Conservation (phyloP, 2,797 vertebrate species). For the Etheostoma nigrum region DNA sequence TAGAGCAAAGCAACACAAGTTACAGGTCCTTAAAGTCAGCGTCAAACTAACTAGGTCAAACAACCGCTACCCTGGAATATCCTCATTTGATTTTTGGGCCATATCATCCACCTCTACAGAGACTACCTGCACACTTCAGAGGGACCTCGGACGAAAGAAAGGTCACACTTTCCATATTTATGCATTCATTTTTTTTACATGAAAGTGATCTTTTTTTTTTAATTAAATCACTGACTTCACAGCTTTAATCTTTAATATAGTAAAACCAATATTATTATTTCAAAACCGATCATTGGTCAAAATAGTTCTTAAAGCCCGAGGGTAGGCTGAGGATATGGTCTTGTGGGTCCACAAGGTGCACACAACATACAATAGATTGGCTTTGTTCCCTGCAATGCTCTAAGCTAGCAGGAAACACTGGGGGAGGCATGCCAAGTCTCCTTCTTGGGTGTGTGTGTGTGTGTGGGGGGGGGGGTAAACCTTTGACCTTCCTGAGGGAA, state of each 20-base stretch:
- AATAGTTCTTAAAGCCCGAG: conserved; percentile 15
- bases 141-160: not conserved
- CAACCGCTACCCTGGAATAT: no score
- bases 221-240: not conserved
- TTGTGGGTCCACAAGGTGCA: conserved; percentile 38
- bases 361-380: conserved; percentile 52
- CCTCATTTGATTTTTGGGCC: no score
- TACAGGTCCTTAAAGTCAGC: not conserved
- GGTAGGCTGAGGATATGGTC: conserved; percentile 24
- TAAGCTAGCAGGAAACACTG: conserved; percentile 61
- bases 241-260: not conserved
- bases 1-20: not conserved
- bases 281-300: not conserved
- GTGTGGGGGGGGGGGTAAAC: conserved; percentile 65
- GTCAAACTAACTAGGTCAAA: not conserved
- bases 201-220: not conserved
- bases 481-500: conserved; percentile 82
- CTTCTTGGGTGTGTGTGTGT: conserved; percentile 29
- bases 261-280: not conserved
- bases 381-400: conserved; percentile 69
- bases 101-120: no score
- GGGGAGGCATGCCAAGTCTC: conserved; percentile 52
- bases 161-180: not conserved
- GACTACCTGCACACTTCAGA: no score
- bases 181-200: not conserved